Base-by-base conservation (phyloP, 2,797 vertebrate genomes). In the Acomys russatus region DNA sequence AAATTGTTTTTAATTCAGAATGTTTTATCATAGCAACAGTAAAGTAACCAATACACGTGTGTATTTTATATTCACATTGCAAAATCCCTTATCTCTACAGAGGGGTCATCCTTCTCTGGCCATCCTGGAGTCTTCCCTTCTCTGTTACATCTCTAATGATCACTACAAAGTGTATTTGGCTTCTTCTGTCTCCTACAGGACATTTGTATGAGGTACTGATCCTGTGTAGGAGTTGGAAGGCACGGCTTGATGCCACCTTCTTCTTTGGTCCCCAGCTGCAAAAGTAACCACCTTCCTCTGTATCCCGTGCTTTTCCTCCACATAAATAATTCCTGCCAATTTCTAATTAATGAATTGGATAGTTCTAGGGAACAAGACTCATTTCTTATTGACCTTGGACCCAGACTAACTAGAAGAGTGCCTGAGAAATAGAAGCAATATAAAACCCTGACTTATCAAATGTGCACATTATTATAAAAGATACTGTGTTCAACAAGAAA, bases 391-490 rank as follows among this genome's bases (percentile, higher is more conserved):
- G 15, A 66, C 20, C 49, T 87, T 23, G 17, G 9, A 59, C 9
- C 14, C 83, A 73, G 22, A 11, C 56, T 14, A 17, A 70, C 3
- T 35, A 9, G 35, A 38, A 91, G 9, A 64, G 6, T 38, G 6
- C 15, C 22, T 83, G 82, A 64, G 30, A 49, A 49, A n/a, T 35
- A 70, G 5, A 61, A 92, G 5, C 9, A 6, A 85, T 23, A 80
- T 35, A 90, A 87, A 83, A n/a, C 17, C 15, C 66, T 25, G 64
- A 38, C 54, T 93, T 79, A 44, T 82, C 49, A 25, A 91, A 44
- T 9, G 79, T 33, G 10, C 3, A 51, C 23, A 78, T 68, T 33
- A 68, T 9, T 88, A 20, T 9, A 44, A 80, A 66, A 91, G 44
- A 61, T 22, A 2, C 11, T 56, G 15, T 44, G 14, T 88, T 71